Percentiles rank a stretch among this genome's conserved stretches.
phyloP scores from a whole-genome alignment of 2,888 invertebrate species.

The Drosophila buzzatii region DNA sequence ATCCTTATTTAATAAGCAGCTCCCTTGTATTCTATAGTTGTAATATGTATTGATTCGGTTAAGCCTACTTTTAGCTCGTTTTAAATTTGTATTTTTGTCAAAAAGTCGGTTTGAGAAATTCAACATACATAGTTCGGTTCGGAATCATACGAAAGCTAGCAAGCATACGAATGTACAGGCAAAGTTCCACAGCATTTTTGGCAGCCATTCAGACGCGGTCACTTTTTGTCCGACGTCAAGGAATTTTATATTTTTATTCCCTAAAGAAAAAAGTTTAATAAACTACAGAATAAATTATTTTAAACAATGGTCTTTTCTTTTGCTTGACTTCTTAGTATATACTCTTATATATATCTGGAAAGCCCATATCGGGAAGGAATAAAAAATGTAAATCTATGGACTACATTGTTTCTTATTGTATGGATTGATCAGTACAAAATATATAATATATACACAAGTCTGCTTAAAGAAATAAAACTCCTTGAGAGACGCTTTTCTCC shows the following conservation, averaged over 20 bases:
- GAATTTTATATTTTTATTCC: slow-evolving; percentile 84
- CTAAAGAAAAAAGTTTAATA: slow-evolving; percentile 82
- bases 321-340: not conserved
- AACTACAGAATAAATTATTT: slow-evolving; percentile 75
- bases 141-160: slow-evolving; percentile 46
- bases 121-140: slow-evolving; percentile 40
- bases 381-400: not conserved
- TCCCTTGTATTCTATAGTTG: slow-evolving; percentile 74
- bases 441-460: slow-evolving; percentile 18
- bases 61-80: slow-evolving; percentile 37
- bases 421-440: slow-evolving; percentile 21
- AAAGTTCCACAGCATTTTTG: slow-evolving; percentile 81
- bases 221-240: slow-evolving; percentile 76
- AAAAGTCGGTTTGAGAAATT: slow-evolving; percentile 30
- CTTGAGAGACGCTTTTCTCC: not conserved
- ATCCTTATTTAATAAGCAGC: slow-evolving; percentile 59
- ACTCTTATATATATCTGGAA: no score
- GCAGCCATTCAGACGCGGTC: slow-evolving; percentile 81
- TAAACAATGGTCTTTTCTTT: slow-evolving; percentile 22
- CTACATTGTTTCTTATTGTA: slow-evolving; percentile 3
- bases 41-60: slow-evolving; percentile 33
- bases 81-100: slow-evolving; percentile 51
- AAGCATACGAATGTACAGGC: slow-evolving; percentile 67
- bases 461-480: not conserved
- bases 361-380: not conserved